phyloP scores from a whole-genome alignment of 2,797 vertebrate genomes.

The Aphelocoma californica region DNA sequence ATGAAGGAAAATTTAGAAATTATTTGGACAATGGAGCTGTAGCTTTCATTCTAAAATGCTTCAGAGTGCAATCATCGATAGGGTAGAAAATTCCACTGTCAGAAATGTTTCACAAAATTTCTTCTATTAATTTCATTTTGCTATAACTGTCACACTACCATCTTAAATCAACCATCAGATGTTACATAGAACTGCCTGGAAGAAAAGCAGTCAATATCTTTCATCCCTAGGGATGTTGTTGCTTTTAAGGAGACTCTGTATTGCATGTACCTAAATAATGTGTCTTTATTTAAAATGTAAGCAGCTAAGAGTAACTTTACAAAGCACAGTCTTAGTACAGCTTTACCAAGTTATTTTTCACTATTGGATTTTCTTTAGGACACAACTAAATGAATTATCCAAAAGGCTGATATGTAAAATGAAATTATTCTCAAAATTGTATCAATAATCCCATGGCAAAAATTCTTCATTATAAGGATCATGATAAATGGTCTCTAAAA shows the following conservation, averaged over 20 bases:
- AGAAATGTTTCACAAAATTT: background rate
- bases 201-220: background rate
- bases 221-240: background rate
- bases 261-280: background rate
- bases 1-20: background rate
- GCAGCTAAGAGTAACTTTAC: background rate
- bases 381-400: background rate
- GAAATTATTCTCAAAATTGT: background rate
- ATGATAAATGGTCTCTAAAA: background rate
- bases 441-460: background rate
- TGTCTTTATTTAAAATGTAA: background rate
- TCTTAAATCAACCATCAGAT: background rate
- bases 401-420: background rate
- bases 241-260: background rate
- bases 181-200: background rate
- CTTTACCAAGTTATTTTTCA: background rate
- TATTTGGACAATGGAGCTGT: background rate
- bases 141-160: background rate
- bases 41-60: background rate
- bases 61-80: rapidly evolving
- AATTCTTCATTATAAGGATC: background rate
- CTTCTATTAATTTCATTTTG: background rate
- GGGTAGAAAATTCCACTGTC: background rate
- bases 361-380: background rate
- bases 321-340: background rate